Conservation (phyloP, 2,888 invertebrate genomes). For the Drosophila longiperda region DNA sequence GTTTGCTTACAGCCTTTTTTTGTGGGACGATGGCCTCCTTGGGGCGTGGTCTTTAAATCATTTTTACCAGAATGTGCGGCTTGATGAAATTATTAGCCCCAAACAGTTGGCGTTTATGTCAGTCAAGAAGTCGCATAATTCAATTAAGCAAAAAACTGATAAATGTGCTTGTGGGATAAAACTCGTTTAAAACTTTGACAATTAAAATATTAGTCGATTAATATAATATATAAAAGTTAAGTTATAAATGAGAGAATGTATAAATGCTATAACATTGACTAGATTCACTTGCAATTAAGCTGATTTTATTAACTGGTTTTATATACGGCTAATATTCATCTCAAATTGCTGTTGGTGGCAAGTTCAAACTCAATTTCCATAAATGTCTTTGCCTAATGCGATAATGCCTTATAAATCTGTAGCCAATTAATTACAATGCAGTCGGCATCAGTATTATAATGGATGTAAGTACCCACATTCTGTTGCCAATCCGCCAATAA, state of each 20-base stretch:
- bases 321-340: conserved; percentile 10
- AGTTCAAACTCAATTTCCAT: conserved; percentile 19
- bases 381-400: conserved; percentile 50
- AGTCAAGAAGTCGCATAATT: conserved; percentile 59
- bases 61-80: conserved; percentile 39
- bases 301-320: conserved; percentile 31
- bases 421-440: conserved; percentile 67
- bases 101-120: conserved; percentile 66
- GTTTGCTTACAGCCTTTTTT: conserved; percentile 31
- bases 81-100: conserved; percentile 59
- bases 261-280: background rate
- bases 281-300: background rate
- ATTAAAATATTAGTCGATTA: background rate
- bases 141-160: conserved; percentile 55
- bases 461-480: conserved; percentile 55
- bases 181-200: background rate
- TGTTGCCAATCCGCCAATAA: conserved; percentile 64
- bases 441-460: conserved; percentile 19
- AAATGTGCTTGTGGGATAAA: background rate
- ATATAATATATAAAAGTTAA: background rate
- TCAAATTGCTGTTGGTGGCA: conserved; percentile 10
- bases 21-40: conserved; percentile 37
- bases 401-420: conserved; percentile 66
- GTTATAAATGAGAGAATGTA: background rate
- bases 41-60: conserved; percentile 49